Conservation (phyloP, 2,113 vertebrate genomes). For the Cromileptes altivelis region DNA sequence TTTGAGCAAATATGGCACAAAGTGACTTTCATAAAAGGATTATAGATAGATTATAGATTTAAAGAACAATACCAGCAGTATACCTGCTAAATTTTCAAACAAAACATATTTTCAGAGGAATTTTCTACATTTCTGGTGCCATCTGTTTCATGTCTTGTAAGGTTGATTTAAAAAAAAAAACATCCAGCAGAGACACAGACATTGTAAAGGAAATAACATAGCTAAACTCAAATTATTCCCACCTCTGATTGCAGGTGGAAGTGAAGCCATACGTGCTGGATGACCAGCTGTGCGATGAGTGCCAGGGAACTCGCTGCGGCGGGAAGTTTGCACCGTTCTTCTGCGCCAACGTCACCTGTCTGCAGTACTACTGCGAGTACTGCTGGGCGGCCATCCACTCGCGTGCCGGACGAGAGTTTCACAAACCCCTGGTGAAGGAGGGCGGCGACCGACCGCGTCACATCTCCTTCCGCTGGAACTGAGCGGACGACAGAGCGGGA, state of each 20-base stretch:
- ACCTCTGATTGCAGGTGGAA: constrained; percentile 91
- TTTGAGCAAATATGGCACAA: no score
- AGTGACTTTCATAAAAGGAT: no score
- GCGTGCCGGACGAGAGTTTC: constrained; percentile 97
- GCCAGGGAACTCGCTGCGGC: constrained; percentile 98
- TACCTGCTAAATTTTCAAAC: background rate
- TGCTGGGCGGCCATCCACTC: constrained; percentile 99
- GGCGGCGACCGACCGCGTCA: constrained; percentile 98
- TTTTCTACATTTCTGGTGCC: no score
- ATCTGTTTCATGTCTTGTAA: background rate
- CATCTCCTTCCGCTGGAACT: constrained; percentile 99
- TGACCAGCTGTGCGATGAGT: constrained; percentile 99
- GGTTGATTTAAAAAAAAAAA: no score
- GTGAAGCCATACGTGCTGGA: constrained; percentile 99
- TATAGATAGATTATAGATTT: background rate
- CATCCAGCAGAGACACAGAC: background rate
- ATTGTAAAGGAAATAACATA: background rate
- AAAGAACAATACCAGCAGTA: background rate
- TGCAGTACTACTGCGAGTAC: constrained; percentile 99
- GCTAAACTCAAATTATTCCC: background rate
- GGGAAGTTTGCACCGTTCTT: constrained; percentile 99
- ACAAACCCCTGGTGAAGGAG: constrained; percentile 99
- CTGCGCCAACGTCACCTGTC: constrained; percentile 99
- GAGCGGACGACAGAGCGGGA: constrained; percentile 54
- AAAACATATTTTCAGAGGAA: background rate